Evolutionary conservation across 2,113 vertebrate species (phyloP), one percentile per base, ranked within the genome.

Genomic region (Tonatia bakeri): DNA sequence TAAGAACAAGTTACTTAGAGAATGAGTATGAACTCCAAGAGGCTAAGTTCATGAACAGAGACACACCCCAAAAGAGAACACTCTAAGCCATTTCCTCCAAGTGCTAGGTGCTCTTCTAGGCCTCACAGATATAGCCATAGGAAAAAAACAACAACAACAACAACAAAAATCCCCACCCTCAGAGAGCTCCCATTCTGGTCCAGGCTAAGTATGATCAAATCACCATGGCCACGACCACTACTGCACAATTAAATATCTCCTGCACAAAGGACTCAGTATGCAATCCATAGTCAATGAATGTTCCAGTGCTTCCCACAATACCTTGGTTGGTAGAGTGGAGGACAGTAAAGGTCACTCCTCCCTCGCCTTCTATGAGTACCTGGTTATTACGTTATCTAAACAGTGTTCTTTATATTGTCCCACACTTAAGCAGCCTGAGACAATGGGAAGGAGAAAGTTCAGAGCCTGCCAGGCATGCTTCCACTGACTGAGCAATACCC

Each of bases 251-350:
- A 47, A 59, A 7, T n/a, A 65, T 20, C 56, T 28, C 87, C 93
- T 38, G 16, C 0, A 2, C 14, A 43, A 85, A 90, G 43, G 22
- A 50, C 52, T 52, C 38, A 20, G 61, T 15, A 50, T 14, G 17
- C 13, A 47, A 59, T 19, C 2, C 2, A 20, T 0, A 59, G 77
- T 20, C 50, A 33, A 33, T 10, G 28, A 92, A 43, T 0, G 4
- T 26, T 26, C 69, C 67, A 4, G 9, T 1, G 26, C 40, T 59
- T 17, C 98, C 98, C 99, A 99, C 98, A 98, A 98, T 99, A 99
- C 98, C 99, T 98, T 98, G 99, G 99, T 98, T 98, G 99, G 98
- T 98, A 99, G 98, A 99, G 98, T 80, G 97, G 98, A 99, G 99
- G 98, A 99, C 99, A 99, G 99, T 99, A 99, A 33, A 64, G 0